A percentile compares a stretch with the other conserved stretches of the same genome.
phyloP scores from a whole-genome alignment of 64 coral and sea anemone genomes.

The Montipora sp. region DNA sequence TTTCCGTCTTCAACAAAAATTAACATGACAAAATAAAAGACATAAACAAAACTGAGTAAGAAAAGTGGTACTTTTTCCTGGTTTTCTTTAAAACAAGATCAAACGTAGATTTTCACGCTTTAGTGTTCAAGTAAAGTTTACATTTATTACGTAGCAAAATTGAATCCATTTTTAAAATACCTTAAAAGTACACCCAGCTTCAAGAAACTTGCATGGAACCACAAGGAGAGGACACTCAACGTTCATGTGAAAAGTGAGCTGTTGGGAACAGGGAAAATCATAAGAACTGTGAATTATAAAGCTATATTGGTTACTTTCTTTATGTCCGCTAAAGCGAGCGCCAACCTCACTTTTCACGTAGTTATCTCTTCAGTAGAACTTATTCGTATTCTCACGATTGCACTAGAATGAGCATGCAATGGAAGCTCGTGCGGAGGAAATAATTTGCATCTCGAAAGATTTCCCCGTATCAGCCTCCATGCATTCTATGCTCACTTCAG shows the following conservation, averaged over 20 bases:
- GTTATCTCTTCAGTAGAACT: too few relatives aligned
- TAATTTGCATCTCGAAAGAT: too few relatives aligned
- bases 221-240: slow-evolving; percentile 80
- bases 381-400: too few relatives aligned
- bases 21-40: neutral
- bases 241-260: slow-evolving; percentile 85
- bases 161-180: slow-evolving; percentile 21
- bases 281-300: neutral
- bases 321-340: too few relatives aligned
- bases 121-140: neutral
- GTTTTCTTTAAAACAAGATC: too few relatives aligned
- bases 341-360: too few relatives aligned
- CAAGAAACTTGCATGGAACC: slow-evolving; percentile 84
- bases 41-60: neutral
- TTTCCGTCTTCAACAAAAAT: slow-evolving; percentile 70
- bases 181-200: slow-evolving; percentile 91
- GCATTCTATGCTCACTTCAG: too few relatives aligned
- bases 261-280: neutral
- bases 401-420: too few relatives aligned
- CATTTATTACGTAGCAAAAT: neutral
- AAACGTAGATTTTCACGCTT: neutral
- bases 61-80: too few relatives aligned
- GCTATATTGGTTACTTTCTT: neutral
- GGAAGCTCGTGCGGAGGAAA: too few relatives aligned
- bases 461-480: too few relatives aligned